Conservation (phyloP, 2,888 invertebrate species). For the Emmelina monodactyla region DNA sequence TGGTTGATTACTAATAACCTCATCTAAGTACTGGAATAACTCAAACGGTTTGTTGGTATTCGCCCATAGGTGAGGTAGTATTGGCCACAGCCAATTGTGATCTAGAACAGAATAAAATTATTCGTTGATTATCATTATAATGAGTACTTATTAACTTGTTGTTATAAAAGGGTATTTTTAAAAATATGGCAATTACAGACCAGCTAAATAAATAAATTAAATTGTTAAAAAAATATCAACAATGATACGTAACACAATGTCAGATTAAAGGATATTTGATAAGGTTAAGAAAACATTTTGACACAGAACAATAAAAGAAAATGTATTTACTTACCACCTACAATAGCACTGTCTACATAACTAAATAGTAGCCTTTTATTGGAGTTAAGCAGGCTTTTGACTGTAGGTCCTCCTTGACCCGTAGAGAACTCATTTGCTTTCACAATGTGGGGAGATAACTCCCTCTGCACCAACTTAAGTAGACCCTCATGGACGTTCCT, state of each 20-base stretch:
- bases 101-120: conserved; percentile 37
- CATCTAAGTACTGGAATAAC: conserved; percentile 46
- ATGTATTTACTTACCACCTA: conserved; percentile 39
- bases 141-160: no score
- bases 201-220: no score
- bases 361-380: conserved; percentile 60
- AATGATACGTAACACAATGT: no score
- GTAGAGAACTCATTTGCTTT: conserved; percentile 42
- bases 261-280: no score
- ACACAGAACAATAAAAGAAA: no score
- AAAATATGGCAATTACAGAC: no score
- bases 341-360: conserved; percentile 59
- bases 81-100: conserved; percentile 70
- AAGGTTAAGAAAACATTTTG: no score
- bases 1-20: conserved; percentile 41
- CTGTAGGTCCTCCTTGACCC: conserved; percentile 47
- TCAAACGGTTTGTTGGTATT: conserved; percentile 52
- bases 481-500: conserved; percentile 60
- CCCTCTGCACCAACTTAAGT: conserved; percentile 58
- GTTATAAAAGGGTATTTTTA: no score
- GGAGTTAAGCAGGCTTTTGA: conserved; percentile 50
- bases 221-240: no score
- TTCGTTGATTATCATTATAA: neutral
- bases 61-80: conserved; percentile 71
- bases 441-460: conserved; percentile 65